These are phyloP conservation scores for Argyresthia albistria DNA, from an alignment of 2,888 invertebrate genomes.

Conservation along the genomic window DNA sequence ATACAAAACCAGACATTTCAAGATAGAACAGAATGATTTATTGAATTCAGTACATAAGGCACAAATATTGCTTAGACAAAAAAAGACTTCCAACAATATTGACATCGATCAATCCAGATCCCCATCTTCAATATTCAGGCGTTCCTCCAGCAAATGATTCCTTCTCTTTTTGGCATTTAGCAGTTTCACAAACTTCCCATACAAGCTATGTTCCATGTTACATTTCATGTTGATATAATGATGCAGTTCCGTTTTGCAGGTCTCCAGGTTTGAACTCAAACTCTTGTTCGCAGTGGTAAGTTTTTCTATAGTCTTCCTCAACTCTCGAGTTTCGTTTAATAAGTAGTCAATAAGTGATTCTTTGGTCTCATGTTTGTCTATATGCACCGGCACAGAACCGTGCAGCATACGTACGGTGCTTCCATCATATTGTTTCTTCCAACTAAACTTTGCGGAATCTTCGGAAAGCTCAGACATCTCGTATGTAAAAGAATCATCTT, in stretches of 20 bases:
- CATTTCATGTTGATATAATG: conserved; percentile 33
- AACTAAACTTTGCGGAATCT: conserved; percentile 27
- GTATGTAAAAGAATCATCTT: conserved; percentile 18
- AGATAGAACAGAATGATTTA: no score
- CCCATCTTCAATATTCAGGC: conserved; percentile 15
- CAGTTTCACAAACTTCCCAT: conserved; percentile 46
- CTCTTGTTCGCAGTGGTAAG: conserved; percentile 17
- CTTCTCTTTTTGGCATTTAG: conserved; percentile 49
- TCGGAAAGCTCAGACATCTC: not conserved
- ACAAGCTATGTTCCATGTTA: conserved; percentile 33
- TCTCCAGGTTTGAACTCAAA: conserved; percentile 23
- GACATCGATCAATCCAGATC: not conserved
- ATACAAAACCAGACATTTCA: no score
- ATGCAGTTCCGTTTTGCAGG: conserved; percentile 32
- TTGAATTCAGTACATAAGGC: no score
- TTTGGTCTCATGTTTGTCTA: conserved; percentile 18
- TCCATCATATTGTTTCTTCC: conserved; percentile 36
- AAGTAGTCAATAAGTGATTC: conserved; percentile 34
- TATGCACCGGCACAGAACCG: conserved; percentile 29
- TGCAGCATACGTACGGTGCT: conserved; percentile 21
- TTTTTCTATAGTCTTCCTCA: conserved; percentile 17
- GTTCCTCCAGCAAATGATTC: conserved; percentile 40
- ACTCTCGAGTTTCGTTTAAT: conserved; percentile 30
- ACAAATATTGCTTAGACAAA: no score
- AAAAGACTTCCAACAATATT: no score